These are phyloP conservation scores for Macrotrachela quadricornifera DNA, from an alignment of 1,140 invertebrate species.

Conservation along the genomic window DNA sequence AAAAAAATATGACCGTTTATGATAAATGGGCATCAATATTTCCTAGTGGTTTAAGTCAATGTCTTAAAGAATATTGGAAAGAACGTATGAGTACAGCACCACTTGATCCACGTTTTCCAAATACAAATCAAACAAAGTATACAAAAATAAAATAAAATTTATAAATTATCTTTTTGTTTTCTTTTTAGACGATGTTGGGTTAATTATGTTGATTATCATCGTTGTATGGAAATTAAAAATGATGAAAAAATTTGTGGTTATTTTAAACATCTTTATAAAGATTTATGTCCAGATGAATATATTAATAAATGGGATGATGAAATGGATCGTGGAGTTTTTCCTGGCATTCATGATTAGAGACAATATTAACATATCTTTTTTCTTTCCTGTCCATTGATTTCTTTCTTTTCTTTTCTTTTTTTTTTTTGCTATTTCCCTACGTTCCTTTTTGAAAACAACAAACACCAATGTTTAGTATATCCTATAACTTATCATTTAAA, in stretches of 20 bases:
- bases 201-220: conserved; percentile 10
- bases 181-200: background rate
- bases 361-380: no score
- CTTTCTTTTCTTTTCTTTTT: no score
- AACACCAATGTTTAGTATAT: no score
- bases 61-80: conserved; percentile 6
- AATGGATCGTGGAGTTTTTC: conserved; percentile 4
- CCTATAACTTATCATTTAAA: no score
- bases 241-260: conserved; percentile 8
- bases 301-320: conserved; percentile 6
- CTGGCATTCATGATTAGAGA: background rate
- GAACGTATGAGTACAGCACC: conserved; percentile 1
- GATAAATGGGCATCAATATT: conserved; percentile 7
- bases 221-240: conserved; percentile 3
- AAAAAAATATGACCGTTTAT: conserved; percentile 5
- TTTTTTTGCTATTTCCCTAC: no score
- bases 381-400: no score
- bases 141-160: no score
- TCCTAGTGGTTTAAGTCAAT: conserved; percentile 2
- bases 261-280: conserved; percentile 6
- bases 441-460: no score
- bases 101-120: conserved; percentile 9
- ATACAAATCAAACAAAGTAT: conserved; percentile 8
- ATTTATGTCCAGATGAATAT: conserved; percentile 6
- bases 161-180: no score